Evolutionary conservation across 2,797 vertebrate species (phyloP).

Genomic region (Danio choprae): DNA sequence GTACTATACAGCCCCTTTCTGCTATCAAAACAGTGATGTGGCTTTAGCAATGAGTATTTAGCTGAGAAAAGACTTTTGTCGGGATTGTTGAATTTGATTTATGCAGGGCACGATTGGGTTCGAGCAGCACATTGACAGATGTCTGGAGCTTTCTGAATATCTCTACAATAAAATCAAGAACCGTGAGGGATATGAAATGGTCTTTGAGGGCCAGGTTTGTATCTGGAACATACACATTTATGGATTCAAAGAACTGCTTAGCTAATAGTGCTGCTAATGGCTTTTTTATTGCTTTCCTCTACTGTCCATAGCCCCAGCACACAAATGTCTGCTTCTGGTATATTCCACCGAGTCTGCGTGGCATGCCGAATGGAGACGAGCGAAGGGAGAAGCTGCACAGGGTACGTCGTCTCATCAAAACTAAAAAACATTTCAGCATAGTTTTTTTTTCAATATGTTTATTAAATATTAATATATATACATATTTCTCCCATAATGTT

Average conservation of each 20-base stretch:
- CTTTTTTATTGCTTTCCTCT: neutral
- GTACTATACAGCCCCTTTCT: neutral
- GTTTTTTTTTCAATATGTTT: no score
- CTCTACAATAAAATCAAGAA: slow-evolving; percentile 97
- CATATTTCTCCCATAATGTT: no score
- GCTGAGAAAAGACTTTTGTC: neutral
- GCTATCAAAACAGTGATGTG: neutral
- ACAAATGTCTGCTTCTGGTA: slow-evolving; percentile 99
- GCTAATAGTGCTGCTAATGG: neutral
- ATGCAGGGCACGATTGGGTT: slow-evolving; percentile 94
- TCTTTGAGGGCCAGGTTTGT: slow-evolving; percentile 92
- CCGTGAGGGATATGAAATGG: slow-evolving; percentile 96
- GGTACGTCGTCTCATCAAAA: slow-evolving; percentile 70
- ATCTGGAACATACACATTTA: neutral
- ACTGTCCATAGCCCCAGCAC: slow-evolving; percentile 88
- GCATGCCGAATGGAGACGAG: slow-evolving; percentile 86
- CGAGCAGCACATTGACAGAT: slow-evolving; percentile 97
- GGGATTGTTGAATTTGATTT: neutral
- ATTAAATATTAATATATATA: no score
- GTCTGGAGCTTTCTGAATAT: slow-evolving; percentile 94
- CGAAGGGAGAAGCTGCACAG: slow-evolving; percentile 89
- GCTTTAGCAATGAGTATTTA: neutral
- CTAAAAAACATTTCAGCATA: no score
- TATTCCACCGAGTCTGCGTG: slow-evolving; percentile 91
- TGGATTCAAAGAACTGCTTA: neutral